A percentile compares a stretch with the other conserved stretches of the same genome.
Evolutionary conservation across 2,888 invertebrate genomes (phyloP).

Genomic region (Biston stratarius): DNA sequence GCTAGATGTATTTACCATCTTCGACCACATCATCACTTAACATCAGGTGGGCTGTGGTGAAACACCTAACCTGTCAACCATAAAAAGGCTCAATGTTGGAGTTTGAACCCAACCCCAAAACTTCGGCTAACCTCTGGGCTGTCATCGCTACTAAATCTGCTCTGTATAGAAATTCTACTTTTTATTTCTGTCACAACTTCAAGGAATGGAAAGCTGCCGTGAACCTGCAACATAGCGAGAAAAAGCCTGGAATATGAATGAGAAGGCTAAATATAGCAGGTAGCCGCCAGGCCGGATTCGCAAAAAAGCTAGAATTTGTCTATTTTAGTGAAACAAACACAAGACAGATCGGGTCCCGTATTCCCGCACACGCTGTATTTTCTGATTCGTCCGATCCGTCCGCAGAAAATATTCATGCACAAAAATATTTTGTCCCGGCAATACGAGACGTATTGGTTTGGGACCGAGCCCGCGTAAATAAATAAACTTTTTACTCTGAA

Average conservation of each 20-base stretch:
- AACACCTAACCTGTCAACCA: no score
- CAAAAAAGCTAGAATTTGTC: background rate
- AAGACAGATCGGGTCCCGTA: background rate
- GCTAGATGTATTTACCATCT: no score
- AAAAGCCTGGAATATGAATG: background rate
- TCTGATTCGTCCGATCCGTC: constrained; percentile 14
- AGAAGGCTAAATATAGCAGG: background rate
- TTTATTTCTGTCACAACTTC: background rate
- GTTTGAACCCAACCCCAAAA: no score
- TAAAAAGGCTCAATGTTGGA: no score
- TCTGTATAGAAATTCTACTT: background rate
- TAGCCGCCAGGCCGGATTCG: background rate
- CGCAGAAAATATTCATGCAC: constrained; percentile 28
- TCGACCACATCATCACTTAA: no score
- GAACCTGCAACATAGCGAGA: background rate
- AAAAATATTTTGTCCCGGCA: constrained; percentile 27
- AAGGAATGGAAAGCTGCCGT: background rate
- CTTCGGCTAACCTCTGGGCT: no score
- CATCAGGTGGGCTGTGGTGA: no score
- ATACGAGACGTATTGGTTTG: constrained; percentile 31
- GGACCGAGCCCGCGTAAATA: constrained; percentile 31
- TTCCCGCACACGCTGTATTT: constrained; percentile 1
- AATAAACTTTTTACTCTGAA: constrained; percentile 30
- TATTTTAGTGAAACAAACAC: constrained; percentile 5
- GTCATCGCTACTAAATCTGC: no score